Evolutionary conservation across 2,113 vertebrate species (phyloP).

Genomic region (Macquaria australasica): DNA sequence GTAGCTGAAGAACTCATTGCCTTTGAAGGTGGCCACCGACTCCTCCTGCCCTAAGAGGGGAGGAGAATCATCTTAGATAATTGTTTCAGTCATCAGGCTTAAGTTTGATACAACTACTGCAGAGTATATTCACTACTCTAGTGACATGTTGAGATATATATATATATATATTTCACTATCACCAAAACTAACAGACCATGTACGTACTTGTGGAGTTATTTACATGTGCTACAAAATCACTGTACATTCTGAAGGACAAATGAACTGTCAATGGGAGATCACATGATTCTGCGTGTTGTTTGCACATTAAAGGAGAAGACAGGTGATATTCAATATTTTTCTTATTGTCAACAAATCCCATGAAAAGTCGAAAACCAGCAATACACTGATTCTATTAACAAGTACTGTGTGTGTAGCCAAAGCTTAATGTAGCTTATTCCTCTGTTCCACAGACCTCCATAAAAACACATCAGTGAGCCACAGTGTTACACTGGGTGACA

Average conservation of each 20-base stretch:
- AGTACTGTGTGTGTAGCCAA: neutral
- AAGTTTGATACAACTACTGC: slow-evolving; percentile 7
- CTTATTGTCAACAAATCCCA: slow-evolving; percentile 11
- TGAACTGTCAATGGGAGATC: neutral
- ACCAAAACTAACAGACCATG: slow-evolving; percentile 5
- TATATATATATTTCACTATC: neutral
- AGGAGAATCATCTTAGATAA: slow-evolving; percentile 56
- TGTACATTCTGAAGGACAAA: slow-evolving; percentile 16
- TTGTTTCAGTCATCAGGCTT: neutral
- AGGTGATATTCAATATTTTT: neutral
- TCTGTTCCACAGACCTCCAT: neutral
- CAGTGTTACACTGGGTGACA: neutral
- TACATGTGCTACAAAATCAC: neutral
- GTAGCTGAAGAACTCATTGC: slow-evolving; percentile 98
- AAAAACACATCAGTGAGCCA: slow-evolving; percentile 1
- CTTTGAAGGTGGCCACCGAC: slow-evolving; percentile 94
- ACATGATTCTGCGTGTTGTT: slow-evolving; percentile 3
- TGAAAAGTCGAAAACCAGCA: neutral
- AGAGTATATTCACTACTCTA: slow-evolving; percentile 10
- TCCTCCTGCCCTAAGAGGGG: slow-evolving; percentile 89
- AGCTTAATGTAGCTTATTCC: neutral
- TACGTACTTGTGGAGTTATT: slow-evolving; percentile 5
- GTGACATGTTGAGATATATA: slow-evolving; percentile 1
- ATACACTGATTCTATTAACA: neutral
- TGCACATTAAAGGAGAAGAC: neutral